Evolutionary conservation across 2,888 invertebrate genomes (phyloP).

Genomic region (Ceriagrion tenellum): DNA sequence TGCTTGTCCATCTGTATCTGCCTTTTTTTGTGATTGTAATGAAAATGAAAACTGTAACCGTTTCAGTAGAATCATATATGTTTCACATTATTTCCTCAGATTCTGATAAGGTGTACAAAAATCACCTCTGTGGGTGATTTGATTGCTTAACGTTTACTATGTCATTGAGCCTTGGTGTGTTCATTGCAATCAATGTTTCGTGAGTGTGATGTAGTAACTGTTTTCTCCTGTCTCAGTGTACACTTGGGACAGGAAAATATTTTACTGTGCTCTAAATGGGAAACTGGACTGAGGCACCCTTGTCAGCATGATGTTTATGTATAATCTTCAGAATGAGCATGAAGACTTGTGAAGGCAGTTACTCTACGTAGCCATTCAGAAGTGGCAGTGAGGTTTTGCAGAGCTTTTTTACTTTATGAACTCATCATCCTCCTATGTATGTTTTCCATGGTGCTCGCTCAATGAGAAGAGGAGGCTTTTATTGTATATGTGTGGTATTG

Average conservation of each 20-base stretch:
- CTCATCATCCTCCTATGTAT: conserved; percentile 21
- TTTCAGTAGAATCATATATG: background rate
- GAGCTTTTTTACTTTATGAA: conserved; percentile 48
- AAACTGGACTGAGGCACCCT: conserved; percentile 36
- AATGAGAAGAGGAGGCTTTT: conserved; percentile 40
- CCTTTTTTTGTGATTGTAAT: conserved; percentile 37
- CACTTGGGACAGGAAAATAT: background rate
- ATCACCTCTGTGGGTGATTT: background rate
- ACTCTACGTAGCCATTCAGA: background rate
- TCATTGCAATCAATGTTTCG: background rate
- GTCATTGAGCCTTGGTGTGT: conserved; percentile 45
- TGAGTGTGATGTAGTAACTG: conserved; percentile 12
- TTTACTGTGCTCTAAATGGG: background rate
- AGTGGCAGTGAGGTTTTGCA: conserved; percentile 33
- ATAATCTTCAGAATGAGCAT: conserved; percentile 23
- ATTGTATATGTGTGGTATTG: conserved; percentile 33
- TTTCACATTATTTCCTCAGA: background rate
- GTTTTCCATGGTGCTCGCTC: conserved; percentile 51
- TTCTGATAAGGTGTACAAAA: conserved; percentile 1
- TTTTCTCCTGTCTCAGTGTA: background rate
- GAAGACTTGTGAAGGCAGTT: conserved; percentile 53
- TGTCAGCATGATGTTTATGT: background rate
- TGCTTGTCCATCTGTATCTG: conserved; percentile 35
- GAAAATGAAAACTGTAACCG: background rate
- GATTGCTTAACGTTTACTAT: background rate